phyloP scores from a whole-genome alignment of 2,888 invertebrate species.

The Corbicula japonica region DNA sequence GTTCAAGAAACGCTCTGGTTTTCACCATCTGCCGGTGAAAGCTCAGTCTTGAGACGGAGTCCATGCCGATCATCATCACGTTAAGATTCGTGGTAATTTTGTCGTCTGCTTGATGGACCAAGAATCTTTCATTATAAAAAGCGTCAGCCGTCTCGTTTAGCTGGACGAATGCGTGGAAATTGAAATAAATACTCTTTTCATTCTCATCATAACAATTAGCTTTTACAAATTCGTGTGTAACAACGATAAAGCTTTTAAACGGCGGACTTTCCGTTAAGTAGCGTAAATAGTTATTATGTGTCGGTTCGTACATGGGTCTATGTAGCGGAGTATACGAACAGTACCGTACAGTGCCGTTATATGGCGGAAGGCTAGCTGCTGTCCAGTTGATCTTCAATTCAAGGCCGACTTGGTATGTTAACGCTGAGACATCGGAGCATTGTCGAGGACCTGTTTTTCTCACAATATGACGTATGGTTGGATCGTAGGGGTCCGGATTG shows the following conservation, averaged over 20 bases:
- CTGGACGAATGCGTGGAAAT: conserved; percentile 82
- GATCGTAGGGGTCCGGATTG: conserved; percentile 81
- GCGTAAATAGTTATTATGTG: conserved; percentile 60
- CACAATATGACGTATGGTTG: conserved; percentile 70
- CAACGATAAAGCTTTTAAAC: conserved; percentile 50
- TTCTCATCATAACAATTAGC: conserved; percentile 78
- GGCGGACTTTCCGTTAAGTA: conserved; percentile 59
- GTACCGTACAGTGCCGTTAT: conserved; percentile 73
- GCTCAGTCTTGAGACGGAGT: conserved; percentile 94
- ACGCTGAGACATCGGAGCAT: conserved; percentile 71
- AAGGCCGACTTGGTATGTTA: conserved; percentile 77
- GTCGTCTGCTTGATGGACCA: conserved; percentile 48
- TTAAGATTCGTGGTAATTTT: conserved; percentile 88
- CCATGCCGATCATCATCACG: conserved; percentile 93
- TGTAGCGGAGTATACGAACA: conserved; percentile 80
- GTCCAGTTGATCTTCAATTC: conserved; percentile 63
- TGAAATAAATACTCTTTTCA: conserved; percentile 76
- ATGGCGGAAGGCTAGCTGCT: conserved; percentile 45
- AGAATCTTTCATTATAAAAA: conserved; percentile 41
- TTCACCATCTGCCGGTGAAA: conserved; percentile 94
- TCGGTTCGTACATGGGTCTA: conserved; percentile 67
- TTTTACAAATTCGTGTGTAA: conserved; percentile 80
- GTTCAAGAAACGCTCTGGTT: conserved; percentile 89
- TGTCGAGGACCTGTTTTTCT: conserved; percentile 60
- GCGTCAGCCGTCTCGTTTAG: conserved; percentile 69